A percentile compares a stretch with the other conserved stretches of the same genome.
These are phyloP conservation scores for Perca fluviatilis DNA, from an alignment of 2,113 vertebrate genomes.

Conservation along the genomic window DNA sequence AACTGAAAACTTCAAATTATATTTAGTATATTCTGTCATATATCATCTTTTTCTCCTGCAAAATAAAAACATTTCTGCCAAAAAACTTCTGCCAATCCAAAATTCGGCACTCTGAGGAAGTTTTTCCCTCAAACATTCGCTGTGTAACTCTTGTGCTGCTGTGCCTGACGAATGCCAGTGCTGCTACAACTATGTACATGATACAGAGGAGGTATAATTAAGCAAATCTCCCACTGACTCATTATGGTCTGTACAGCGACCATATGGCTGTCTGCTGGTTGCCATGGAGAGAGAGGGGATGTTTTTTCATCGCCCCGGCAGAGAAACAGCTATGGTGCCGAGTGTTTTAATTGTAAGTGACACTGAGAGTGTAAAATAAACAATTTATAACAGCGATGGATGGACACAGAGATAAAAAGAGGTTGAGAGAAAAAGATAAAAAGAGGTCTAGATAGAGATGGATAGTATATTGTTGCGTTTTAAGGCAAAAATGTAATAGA, in stretches of 20 bases:
- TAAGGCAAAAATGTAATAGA: no score
- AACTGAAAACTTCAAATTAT: background rate
- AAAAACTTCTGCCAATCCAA: background rate
- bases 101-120: background rate
- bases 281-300: constrained; percentile 52
- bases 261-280: constrained; percentile 71
- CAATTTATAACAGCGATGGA: background rate
- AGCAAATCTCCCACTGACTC: constrained; percentile 68
- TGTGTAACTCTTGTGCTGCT: background rate
- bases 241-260: constrained; percentile 64
- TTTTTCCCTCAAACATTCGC: background rate
- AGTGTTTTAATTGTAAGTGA: constrained; percentile 46
- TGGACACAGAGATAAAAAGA: background rate
- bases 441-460: background rate
- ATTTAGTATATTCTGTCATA: background rate
- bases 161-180: constrained; percentile 23
- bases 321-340: constrained; percentile 16
- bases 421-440: background rate
- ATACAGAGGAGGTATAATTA: constrained; percentile 71
- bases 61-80: background rate
- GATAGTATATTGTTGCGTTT: no score
- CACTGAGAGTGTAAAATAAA: constrained; percentile 36
- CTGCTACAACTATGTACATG: constrained; percentile 14
- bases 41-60: background rate
- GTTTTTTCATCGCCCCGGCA: constrained; percentile 27